Evolutionary conservation across 2,113 vertebrate genomes (phyloP), one percentile per base, ranked within the genome.

Genomic region (Andinoacara biseriatus): DNA sequence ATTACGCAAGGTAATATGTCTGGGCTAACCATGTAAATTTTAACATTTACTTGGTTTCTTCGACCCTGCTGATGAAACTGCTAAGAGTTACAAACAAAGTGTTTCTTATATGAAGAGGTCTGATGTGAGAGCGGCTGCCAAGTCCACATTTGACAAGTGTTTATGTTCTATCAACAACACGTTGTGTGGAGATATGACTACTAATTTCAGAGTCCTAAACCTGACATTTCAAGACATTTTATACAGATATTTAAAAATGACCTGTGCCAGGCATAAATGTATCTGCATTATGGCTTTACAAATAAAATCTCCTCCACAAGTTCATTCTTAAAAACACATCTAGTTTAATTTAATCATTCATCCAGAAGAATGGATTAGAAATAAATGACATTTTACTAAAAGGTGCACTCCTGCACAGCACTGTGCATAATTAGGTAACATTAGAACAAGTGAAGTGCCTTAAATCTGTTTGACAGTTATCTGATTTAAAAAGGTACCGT

Each of bases 11-110:
- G 67, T 40, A 35, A 35, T 9, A 35, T 9, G 8, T 35, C 35
- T 35, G 35, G 54, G 57, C 72, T 67, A 54, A 35, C 35, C 35
- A 35, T 35, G 35, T 35, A 35, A 35, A 84, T 87, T 90, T 82
- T 75, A 92, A 63, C 35, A 52, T 76, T 80, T 43, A 57, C 26
- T 29, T 24, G 1, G 54, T 11, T 76, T 59, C 75, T 58, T 60
- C 58, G 49, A 43, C 22, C 17, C 31, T 67, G 43, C 26, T 8
- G 20, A 26, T 58, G 13, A 20, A 29, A 46, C 26, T 49, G 63
- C 22, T 43, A 35, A 22, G 38, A 31, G 46, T 78, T 43, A 75
- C 8, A 52, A 35, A 69, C 59, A 81, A 29, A 78, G 22, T 29
- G 38, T 63, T 40, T 72, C 49, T 72, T 58, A 72, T 56, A 74